Evolutionary conservation across 2,797 vertebrate species (phyloP).

Genomic region (Dallia pectoralis): DNA sequence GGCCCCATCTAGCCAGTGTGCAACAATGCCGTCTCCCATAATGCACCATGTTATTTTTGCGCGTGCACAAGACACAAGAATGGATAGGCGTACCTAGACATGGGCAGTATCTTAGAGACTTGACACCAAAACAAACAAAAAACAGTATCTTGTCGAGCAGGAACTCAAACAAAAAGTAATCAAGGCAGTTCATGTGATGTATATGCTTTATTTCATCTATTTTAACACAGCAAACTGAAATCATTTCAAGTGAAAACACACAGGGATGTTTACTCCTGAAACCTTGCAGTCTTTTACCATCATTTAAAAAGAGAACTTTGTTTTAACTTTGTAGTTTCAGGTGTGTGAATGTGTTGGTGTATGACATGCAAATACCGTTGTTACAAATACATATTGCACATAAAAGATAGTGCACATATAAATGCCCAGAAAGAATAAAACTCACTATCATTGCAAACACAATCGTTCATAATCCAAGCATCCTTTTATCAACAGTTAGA

Average conservation of each 20-base stretch:
- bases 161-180: not conserved
- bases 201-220: not conserved
- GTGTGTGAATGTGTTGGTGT: not conserved
- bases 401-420: too few relatives aligned
- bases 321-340: not conserved
- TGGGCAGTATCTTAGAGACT: too few relatives aligned
- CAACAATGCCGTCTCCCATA: too few relatives aligned
- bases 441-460: not conserved
- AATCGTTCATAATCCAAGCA: too few relatives aligned
- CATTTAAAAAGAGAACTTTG: not conserved
- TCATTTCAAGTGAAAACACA: not conserved
- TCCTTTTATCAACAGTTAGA: too few relatives aligned
- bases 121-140: too few relatives aligned
- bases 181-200: not conserved
- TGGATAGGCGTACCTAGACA: not conserved
- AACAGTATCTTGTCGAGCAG: not conserved
- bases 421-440: not conserved
- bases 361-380: not conserved
- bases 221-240: not conserved
- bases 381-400: not conserved
- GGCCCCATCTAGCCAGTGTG: too few relatives aligned
- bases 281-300: not conserved
- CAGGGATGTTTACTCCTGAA: not conserved
- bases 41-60: too few relatives aligned
- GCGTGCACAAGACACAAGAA: too few relatives aligned